Evolutionary conservation across 2,113 vertebrate genomes (phyloP).

Genomic region (Cariama cristata): DNA sequence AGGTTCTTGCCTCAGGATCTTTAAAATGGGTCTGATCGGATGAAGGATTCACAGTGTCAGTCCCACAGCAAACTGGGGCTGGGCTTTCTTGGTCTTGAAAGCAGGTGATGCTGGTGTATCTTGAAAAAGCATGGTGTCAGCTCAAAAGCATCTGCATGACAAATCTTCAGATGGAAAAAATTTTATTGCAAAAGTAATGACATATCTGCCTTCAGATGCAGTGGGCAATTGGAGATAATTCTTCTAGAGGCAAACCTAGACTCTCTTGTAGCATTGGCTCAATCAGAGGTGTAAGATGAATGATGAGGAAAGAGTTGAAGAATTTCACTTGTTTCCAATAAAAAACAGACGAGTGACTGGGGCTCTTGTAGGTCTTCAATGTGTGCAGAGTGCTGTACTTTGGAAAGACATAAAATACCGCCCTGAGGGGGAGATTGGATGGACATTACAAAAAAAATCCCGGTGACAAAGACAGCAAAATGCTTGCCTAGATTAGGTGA

Average conservation of each 20-base stretch:
- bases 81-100: not conserved
- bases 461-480: not conserved
- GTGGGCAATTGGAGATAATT: not conserved
- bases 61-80: not conserved
- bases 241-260: not conserved
- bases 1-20: not conserved
- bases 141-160: not conserved
- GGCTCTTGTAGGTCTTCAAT: not conserved
- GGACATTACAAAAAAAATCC: not conserved
- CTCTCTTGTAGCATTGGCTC: not conserved
- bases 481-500: not conserved
- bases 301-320: not conserved
- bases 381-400: not conserved
- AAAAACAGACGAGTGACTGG: not conserved
- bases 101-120: rapidly evolving
- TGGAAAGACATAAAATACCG: not conserved
- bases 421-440: not conserved
- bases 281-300: not conserved
- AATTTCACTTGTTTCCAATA: not conserved
- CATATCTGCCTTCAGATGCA: not conserved
- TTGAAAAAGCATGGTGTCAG: not conserved
- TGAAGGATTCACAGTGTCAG: not conserved
- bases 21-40: not conserved
- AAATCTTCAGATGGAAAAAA: not conserved
- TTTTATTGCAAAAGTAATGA: not conserved